A percentile compares a stretch with the other conserved stretches of the same genome.
phyloP scores from a whole-genome alignment of 2,888 invertebrate genomes.

The Elaeidobius kamerunicus region DNA sequence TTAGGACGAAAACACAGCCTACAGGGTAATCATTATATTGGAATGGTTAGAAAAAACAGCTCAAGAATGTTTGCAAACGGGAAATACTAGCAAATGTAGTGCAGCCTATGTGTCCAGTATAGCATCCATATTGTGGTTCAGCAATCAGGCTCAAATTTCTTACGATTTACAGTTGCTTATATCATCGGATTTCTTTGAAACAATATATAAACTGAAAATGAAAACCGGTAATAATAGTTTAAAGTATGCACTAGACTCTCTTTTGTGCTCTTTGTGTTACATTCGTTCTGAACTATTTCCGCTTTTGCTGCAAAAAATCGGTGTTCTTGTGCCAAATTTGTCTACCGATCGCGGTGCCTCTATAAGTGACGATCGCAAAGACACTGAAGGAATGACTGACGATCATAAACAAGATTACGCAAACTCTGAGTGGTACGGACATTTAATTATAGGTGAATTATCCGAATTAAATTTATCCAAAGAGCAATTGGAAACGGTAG shows the following conservation, averaged over 20 bases:
- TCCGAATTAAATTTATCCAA: slow-evolving; percentile 57
- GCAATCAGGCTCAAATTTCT: slow-evolving; percentile 59
- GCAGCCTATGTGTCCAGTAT: slow-evolving; percentile 71
- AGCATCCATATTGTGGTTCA: slow-evolving; percentile 77
- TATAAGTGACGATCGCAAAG: slow-evolving; percentile 58
- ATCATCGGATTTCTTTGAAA: slow-evolving; percentile 72
- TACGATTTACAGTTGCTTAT: slow-evolving; percentile 66
- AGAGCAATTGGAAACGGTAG: slow-evolving; percentile 71
- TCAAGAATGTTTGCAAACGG: slow-evolving; percentile 48
- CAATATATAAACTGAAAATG: slow-evolving; percentile 74
- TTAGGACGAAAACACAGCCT: slow-evolving; percentile 56
- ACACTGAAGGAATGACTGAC: slow-evolving; percentile 35
- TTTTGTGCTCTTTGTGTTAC: slow-evolving; percentile 83
- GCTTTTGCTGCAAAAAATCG: slow-evolving; percentile 68
- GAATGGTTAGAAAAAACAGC: slow-evolving; percentile 69
- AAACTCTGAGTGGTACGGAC: slow-evolving; percentile 57
- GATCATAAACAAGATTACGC: slow-evolving; percentile 23
- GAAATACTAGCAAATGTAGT: slow-evolving; percentile 47
- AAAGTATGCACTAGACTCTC: slow-evolving; percentile 81
- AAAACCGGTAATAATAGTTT: slow-evolving; percentile 67
- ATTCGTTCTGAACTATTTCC: slow-evolving; percentile 77
- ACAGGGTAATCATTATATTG: slow-evolving; percentile 64
- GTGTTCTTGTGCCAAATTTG: slow-evolving; percentile 56
- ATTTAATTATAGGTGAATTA: slow-evolving; percentile 56
- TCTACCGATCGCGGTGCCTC: slow-evolving; percentile 54